Conservation (phyloP, 1,140 invertebrate species). For the Lepidostoma basale region DNA sequence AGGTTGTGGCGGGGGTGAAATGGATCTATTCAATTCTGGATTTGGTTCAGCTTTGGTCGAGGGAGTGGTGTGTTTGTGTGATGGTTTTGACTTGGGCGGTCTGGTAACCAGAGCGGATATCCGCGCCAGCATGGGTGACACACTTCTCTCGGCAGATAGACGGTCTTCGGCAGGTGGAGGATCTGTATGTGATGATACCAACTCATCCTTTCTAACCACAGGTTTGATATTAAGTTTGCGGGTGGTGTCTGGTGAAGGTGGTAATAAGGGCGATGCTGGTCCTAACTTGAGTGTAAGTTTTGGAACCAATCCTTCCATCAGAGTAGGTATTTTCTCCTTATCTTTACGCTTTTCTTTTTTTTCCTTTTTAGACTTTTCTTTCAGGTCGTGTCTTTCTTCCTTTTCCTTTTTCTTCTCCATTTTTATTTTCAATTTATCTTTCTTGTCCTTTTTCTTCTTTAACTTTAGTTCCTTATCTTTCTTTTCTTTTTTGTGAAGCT, state of each 20-base stretch:
- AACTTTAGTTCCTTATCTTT: constrained; percentile 71
- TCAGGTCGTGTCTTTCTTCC: constrained; percentile 63
- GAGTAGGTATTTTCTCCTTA: constrained; percentile 54
- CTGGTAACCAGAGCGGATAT: constrained; percentile 80
- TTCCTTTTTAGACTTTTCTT: constrained; percentile 64
- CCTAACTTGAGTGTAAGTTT: constrained; percentile 82
- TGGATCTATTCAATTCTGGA: neutral
- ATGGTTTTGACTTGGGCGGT: constrained; percentile 70
- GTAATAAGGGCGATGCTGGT: constrained; percentile 67
- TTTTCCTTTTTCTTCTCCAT: constrained; percentile 64
- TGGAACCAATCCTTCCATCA: constrained; percentile 66
- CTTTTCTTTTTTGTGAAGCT: constrained; percentile 74
- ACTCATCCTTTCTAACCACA: constrained; percentile 68
- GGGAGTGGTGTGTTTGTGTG: constrained; percentile 53
- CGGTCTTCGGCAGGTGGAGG: constrained; percentile 47
- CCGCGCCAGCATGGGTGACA: constrained; percentile 79
- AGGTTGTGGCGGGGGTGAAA: constrained; percentile 49
- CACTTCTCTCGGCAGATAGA: constrained; percentile 62
- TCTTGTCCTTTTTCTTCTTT: constrained; percentile 81
- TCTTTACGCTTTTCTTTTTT: constrained; percentile 68
- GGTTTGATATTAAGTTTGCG: constrained; percentile 78
- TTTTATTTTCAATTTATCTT: constrained; percentile 68
- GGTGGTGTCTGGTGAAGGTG: constrained; percentile 68
- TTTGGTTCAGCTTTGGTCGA: constrained; percentile 48
- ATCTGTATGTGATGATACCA: constrained; percentile 51